Evolutionary conservation across 2,888 invertebrate genomes (phyloP).

Genomic region (Lycia hirtaria): DNA sequence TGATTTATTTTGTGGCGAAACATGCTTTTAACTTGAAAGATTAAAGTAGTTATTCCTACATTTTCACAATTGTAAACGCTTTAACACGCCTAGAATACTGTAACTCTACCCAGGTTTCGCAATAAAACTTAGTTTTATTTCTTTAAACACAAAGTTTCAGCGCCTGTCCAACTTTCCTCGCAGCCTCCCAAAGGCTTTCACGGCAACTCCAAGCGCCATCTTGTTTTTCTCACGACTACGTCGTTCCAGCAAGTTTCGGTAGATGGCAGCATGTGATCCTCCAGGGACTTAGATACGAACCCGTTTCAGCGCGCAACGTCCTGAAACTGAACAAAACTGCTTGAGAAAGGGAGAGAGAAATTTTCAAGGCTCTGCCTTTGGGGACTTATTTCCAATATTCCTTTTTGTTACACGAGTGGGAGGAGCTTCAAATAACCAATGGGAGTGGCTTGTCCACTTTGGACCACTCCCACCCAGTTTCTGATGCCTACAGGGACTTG

Average conservation of each 20-base stretch:
- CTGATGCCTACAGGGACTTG: slow-evolving; percentile 83
- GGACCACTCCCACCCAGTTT: slow-evolving; percentile 79
- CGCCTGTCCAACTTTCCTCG: slow-evolving; percentile 48
- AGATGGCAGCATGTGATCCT: slow-evolving; percentile 67
- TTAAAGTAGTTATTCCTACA: too few relatives aligned
- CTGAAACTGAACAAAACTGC: slow-evolving; percentile 66
- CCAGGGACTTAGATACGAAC: slow-evolving; percentile 67
- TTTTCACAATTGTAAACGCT: background rate
- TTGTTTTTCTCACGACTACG: slow-evolving; percentile 52
- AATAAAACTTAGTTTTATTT: slow-evolving; percentile 21
- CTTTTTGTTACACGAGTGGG: slow-evolving; percentile 74
- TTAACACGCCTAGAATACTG: background rate
- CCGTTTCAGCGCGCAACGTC: slow-evolving; percentile 76
- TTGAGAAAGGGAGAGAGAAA: slow-evolving; percentile 81
- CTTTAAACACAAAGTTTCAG: slow-evolving; percentile 53
- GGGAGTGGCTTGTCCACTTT: slow-evolving; percentile 61
- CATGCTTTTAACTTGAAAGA: too few relatives aligned
- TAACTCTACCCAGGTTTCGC: slow-evolving; percentile 1
- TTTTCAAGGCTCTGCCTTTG: slow-evolving; percentile 79
- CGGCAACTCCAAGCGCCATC: slow-evolving; percentile 70
- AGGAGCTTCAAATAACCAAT: slow-evolving; percentile 72
- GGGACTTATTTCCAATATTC: slow-evolving; percentile 66
- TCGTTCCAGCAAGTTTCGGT: slow-evolving; percentile 49
- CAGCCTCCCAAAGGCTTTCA: slow-evolving; percentile 46
- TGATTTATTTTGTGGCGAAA: too few relatives aligned